A percentile compares a stretch with the other conserved stretches of the same genome.
Evolutionary conservation across 2,888 invertebrate genomes (phyloP).

Genomic region (Coenonympha arcania): DNA sequence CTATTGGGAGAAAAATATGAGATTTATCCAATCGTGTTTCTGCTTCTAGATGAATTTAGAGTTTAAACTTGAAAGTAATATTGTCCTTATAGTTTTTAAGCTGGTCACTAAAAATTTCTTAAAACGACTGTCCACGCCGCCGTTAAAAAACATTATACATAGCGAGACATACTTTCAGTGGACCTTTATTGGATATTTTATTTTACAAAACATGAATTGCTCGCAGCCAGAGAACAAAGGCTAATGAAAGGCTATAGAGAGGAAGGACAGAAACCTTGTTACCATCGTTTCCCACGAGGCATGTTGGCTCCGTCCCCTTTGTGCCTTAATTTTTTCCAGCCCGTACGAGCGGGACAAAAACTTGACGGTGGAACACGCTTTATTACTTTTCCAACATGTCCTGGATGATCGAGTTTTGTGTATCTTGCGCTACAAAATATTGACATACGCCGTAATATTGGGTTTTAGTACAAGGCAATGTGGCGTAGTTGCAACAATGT

Average conservation of each 20-base stretch:
- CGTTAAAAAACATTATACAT: too few species aligned
- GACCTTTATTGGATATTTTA: slow-evolving; percentile 5
- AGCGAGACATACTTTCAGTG: too few species aligned
- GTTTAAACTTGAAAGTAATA: too few species aligned
- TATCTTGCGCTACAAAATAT: slow-evolving; percentile 4
- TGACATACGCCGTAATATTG: slow-evolving; percentile 1
- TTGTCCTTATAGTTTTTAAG: too few species aligned
- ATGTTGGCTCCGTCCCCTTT: slow-evolving; percentile 38
- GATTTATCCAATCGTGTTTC: too few species aligned
- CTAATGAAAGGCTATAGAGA: slow-evolving; percentile 50
- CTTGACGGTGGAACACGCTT: slow-evolving; percentile 31
- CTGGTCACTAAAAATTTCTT: too few species aligned
- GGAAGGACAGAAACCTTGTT: slow-evolving; percentile 59
- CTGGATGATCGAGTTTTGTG: slow-evolving; percentile 41
- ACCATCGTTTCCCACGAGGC: slow-evolving; percentile 61
- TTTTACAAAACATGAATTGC: slow-evolving; percentile 22
- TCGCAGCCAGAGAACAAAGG: slow-evolving; percentile 47
- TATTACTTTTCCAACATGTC: slow-evolving; percentile 38
- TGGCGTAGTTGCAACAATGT: not conserved
- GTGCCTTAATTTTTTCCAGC: slow-evolving; percentile 25
- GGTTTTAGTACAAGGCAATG: not conserved
- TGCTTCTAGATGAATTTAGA: too few species aligned
- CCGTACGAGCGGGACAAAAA: slow-evolving; percentile 19
- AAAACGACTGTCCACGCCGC: too few species aligned
- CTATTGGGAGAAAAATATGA: too few species aligned